Conservation (phyloP, 1,140 invertebrate species). For the Ruditapes philippinarum region DNA sequence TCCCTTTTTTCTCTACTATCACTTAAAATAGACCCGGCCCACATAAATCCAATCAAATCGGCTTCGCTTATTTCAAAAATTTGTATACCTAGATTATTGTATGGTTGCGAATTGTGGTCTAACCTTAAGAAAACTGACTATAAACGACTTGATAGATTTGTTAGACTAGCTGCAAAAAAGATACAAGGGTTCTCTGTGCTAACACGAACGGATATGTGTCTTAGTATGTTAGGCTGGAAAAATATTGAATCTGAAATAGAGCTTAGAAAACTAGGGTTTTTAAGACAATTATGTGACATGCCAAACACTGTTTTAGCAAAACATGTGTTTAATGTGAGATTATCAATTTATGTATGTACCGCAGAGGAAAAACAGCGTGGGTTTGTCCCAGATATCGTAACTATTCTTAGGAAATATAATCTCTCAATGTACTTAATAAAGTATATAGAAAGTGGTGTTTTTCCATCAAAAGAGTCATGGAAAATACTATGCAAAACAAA, state of each 20-base stretch:
- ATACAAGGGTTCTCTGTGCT: neutral
- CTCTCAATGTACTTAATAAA: too few species aligned
- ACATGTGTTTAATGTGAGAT: too few species aligned
- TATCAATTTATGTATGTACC: neutral
- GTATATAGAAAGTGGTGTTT: too few species aligned
- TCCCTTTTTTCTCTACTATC: neutral
- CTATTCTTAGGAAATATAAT: too few species aligned
- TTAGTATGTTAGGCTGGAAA: neutral
- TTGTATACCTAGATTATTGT: neutral
- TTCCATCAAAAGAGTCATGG: too few species aligned
- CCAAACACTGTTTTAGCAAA: too few species aligned
- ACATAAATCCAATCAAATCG: neutral
- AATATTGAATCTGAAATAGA: neutral
- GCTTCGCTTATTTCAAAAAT: neutral
- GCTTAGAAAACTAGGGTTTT: neutral
- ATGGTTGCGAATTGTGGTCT: neutral
- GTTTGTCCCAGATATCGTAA: too few species aligned
- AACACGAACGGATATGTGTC: slow-evolving; percentile 9
- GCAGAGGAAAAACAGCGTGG: too few species aligned
- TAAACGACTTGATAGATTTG: neutral
- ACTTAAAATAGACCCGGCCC: neutral
- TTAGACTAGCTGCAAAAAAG: neutral
- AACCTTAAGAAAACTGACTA: neutral
- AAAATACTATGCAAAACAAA: too few species aligned
- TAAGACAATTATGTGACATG: neutral